phyloP scores from a whole-genome alignment of 2,888 invertebrate genomes.

The Steinernema hermaphroditum region DNA sequence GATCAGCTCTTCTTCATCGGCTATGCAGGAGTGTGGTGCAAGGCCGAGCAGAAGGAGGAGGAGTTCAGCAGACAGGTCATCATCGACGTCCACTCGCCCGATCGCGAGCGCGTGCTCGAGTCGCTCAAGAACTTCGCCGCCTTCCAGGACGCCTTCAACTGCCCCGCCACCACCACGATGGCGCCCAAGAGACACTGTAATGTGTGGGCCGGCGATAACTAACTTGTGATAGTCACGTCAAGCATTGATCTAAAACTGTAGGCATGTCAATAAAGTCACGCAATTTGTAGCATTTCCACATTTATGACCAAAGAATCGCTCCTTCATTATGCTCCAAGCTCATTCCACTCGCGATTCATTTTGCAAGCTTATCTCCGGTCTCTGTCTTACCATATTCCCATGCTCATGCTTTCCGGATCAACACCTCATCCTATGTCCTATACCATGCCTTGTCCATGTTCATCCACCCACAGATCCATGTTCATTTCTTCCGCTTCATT shows the following conservation, averaged over 20 bases:
- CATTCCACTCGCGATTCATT: too few relatives aligned
- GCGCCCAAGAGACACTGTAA: conserved; percentile 9
- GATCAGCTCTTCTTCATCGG: conserved; percentile 69
- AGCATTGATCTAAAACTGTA: background rate
- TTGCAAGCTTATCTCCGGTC: too few relatives aligned
- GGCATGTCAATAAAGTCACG: too few relatives aligned
- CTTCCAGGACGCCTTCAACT: conserved; percentile 32
- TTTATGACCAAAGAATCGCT: too few relatives aligned
- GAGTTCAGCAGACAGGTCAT: background rate
- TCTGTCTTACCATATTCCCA: too few relatives aligned
- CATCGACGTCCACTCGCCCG: conserved; percentile 32
- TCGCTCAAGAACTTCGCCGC: conserved; percentile 32
- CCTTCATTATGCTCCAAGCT: too few relatives aligned
- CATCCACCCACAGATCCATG: too few relatives aligned
- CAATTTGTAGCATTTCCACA: too few relatives aligned
- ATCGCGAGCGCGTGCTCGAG: conserved; percentile 29
- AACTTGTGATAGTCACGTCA: background rate
- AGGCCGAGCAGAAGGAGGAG: conserved; percentile 18
- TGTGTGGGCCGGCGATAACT: conserved; percentile 27
- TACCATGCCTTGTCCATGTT: too few relatives aligned
- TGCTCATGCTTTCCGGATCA: too few relatives aligned
- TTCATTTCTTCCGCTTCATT: too few relatives aligned
- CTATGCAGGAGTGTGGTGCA: conserved; percentile 25
- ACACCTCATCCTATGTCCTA: too few relatives aligned
- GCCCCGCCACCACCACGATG: conserved; percentile 15